A percentile compares a stretch with the other conserved stretches of the same genome.
phyloP scores from a whole-genome alignment of 2,797 vertebrate species.

The Notolepis coatsorum region DNA sequence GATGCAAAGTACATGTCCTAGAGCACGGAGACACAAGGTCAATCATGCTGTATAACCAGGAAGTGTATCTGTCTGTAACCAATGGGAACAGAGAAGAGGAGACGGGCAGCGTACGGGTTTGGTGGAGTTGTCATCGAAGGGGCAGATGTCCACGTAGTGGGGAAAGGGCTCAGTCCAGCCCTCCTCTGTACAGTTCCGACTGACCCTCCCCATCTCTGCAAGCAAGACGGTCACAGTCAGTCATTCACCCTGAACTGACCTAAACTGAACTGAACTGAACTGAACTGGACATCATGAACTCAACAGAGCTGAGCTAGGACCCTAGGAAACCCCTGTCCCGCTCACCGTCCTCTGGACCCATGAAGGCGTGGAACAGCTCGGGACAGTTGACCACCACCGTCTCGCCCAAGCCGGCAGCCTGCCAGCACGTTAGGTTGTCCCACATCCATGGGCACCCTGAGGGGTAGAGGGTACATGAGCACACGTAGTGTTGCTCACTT shows the following conservation, averaged over 20 bases:
- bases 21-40: slow-evolving; percentile 26
- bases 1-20: slow-evolving; percentile 92
- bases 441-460: slow-evolving; percentile 93
- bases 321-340: not conserved
- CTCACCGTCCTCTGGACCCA: slow-evolving; percentile 87
- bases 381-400: slow-evolving; percentile 91
- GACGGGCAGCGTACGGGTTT: slow-evolving; percentile 66
- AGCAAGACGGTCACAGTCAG: not conserved
- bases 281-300: not conserved
- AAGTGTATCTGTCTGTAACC: not conserved
- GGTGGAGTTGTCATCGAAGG: slow-evolving; percentile 84
- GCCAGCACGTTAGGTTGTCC: slow-evolving; percentile 98
- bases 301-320: too few species aligned
- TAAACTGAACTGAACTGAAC: not conserved
- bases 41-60: not conserved
- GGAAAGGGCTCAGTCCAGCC: slow-evolving; percentile 96
- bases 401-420: slow-evolving; percentile 86
- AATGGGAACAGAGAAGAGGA: not conserved
- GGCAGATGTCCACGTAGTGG: slow-evolving; percentile 92
- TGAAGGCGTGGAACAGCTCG: slow-evolving; percentile 85
- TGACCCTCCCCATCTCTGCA: slow-evolving; percentile 85
- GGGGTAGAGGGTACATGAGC: not conserved
- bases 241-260: not conserved
- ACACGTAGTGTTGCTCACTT: too few species aligned
- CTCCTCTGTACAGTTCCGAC: slow-evolving; percentile 92